Evolutionary conservation across 2,113 vertebrate genomes (phyloP), one percentile per base, ranked within the genome.

Genomic region (Otis tarda): DNA sequence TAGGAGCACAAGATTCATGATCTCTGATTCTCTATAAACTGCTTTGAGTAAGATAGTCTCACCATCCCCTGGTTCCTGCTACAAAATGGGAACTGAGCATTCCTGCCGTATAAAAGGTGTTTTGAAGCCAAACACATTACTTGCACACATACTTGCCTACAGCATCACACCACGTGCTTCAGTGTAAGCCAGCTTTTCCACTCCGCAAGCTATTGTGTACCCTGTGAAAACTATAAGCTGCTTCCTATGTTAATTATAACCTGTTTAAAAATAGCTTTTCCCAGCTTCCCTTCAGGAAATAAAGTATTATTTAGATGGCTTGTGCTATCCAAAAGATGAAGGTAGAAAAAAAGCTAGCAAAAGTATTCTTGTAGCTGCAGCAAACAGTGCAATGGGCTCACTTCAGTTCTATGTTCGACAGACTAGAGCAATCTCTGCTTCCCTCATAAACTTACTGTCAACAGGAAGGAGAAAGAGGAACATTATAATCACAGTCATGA

Each of bases 181-280:
- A 60, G 24, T 4, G 30, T 23, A 55, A 83, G 74, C 53, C 70
- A 73, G 37, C 50, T 87, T 73, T 73, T 57, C 63, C 77, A 65
- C 77, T 65, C 70, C 73, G n/a, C 63, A 55, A 76, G 75, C 82
- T 43, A 19, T 3, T 53, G 37, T 63, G 81, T 68, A 83, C 43
- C 8, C 33, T 52, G 37, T 30, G 75, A 93, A 70, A 88, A 14
- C 37, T 9, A 37, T 2, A 28, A 82, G 68, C 41, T 52, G 25
- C 50, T 86, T 87, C 53, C 75, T 76, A 4, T 39, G 47, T 30
- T 85, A 73, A 68, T 61, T 73, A 79, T 6, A 87, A 64, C 45
- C 50, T 33, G 28, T 19, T 37, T 69, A 93, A 94, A 95, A 93
- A 70, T 20, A 96, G 79, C 28, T 47, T 80, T 81, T 88, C 76